Evolutionary conservation across 2,113 vertebrate species (phyloP), one percentile per base, ranked within the genome.

Genomic region (Campylorhamphus procurvoides): DNA sequence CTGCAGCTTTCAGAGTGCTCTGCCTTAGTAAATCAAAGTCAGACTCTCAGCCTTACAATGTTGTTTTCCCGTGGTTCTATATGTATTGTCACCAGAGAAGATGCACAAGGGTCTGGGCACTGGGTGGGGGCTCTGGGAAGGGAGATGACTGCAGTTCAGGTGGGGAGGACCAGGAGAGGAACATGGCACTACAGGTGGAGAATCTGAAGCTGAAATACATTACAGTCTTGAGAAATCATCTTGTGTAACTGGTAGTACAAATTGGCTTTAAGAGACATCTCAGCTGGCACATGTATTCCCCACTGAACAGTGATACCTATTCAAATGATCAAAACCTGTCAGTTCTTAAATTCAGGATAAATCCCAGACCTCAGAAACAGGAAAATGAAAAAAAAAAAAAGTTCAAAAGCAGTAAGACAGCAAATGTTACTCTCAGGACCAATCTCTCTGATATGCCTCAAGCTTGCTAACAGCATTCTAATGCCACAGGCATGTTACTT

Each of bases 291-390:
- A 79, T 94, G 93, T 96, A 97, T 97, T 98, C 97, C 97, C 98
- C 3, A 20, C 74, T 97, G 97, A 97, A 97, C 84, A 73, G 72
- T 78, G 96, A 97, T 97, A 97, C 94, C 96, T 97, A 98, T 96
- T 97, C 94, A 97, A 97, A 97, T 97, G 96, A 98, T 98, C 96
- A 98, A 98, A 98, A 98, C 86, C 92, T 95, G 92, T 85, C 94
- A 94, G 52, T 95, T 97, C 96, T 97, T 93, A 96, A 98, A 98
- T 92, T 97, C 95, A 96, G 81, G 91, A 96, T 95, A 97, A 97
- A 96, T 98, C 96, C 90, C 94, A 98, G 96, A 81, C 94, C 95
- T 97, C 77, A 94, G 94, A 97, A 95, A 97, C 49, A 96, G 85
- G 86, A 47, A 96, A 97, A 97, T 84, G 82, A 15, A 87, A 86